Evolutionary conservation across 1,140 invertebrate genomes (phyloP).

Genomic region (Dendroctonus ponderosae): DNA sequence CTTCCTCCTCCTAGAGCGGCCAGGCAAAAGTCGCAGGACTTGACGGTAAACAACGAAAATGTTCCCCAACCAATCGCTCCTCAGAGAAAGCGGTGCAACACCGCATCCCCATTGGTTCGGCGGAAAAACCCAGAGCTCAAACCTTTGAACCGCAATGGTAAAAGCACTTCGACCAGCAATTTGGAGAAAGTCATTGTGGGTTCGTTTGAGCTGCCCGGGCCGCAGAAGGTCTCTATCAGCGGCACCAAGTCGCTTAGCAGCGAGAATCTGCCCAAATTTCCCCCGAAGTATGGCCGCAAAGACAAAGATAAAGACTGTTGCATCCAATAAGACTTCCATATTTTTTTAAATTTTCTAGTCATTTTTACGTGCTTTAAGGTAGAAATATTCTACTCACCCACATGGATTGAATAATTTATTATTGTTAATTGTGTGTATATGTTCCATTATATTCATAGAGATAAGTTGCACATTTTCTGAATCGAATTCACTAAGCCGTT

Average conservation of each 20-base stretch:
- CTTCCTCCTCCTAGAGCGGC: slow-evolving; percentile 31
- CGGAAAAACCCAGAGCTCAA: slow-evolving; percentile 16
- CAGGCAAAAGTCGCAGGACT: slow-evolving; percentile 36
- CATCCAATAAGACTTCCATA: slow-evolving; percentile 38
- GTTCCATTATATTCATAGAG: background rate
- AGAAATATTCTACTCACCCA: slow-evolving; percentile 36
- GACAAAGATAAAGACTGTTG: slow-evolving; percentile 43
- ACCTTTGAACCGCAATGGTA: slow-evolving; percentile 10
- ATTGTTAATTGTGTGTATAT: slow-evolving; percentile 7
- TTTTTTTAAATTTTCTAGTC: slow-evolving; percentile 34
- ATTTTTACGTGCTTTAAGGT: slow-evolving; percentile 31
- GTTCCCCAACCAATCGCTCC: slow-evolving; percentile 30
- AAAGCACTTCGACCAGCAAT: slow-evolving; percentile 29
- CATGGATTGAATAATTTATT: slow-evolving; percentile 35
- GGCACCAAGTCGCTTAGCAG: slow-evolving; percentile 11
- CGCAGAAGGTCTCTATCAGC: slow-evolving; percentile 26
- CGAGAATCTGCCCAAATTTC: slow-evolving; percentile 24
- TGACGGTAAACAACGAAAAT: slow-evolving; percentile 18
- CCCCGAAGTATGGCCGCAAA: slow-evolving; percentile 31
- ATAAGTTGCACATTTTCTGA: no score
- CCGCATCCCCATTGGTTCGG: slow-evolving; percentile 33
- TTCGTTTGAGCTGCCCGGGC: slow-evolving; percentile 32
- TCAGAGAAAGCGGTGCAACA: slow-evolving; percentile 34
- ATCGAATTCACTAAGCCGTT: background rate
- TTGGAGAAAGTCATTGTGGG: slow-evolving; percentile 37